Evolutionary conservation across 2,113 vertebrate genomes (phyloP).

Genomic region (Hyla sarda): DNA sequence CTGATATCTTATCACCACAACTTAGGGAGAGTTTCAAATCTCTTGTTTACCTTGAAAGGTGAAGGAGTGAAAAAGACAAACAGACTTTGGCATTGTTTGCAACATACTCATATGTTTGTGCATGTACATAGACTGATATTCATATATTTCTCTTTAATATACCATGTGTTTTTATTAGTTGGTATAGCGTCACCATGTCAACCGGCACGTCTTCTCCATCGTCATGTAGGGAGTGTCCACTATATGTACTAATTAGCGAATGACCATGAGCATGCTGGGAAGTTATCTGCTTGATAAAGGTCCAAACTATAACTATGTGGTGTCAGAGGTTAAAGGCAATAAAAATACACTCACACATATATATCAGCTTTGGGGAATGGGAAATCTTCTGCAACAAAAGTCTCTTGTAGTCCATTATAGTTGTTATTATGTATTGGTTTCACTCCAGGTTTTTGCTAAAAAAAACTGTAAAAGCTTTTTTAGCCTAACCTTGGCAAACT

Average conservation of each 20-base stretch:
- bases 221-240: background rate
- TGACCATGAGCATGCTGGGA: background rate
- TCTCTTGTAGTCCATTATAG: too few relatives aligned
- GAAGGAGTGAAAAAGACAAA: constrained; percentile 65
- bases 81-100: constrained; percentile 66
- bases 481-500: background rate
- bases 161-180: background rate
- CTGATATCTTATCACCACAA: constrained; percentile 74
- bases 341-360: background rate
- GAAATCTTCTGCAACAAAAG: background rate
- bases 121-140: constrained; percentile 59
- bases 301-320: background rate
- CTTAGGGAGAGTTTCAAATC: constrained; percentile 70
- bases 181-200: background rate
- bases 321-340: background rate
- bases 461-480: too few relatives aligned
- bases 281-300: background rate
- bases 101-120: constrained; percentile 59
- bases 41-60: constrained; percentile 73
- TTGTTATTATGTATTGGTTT: too few relatives aligned
- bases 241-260: background rate
- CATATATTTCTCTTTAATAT: too few relatives aligned
- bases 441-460: too few relatives aligned
- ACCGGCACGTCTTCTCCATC: background rate
- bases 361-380: background rate